A percentile compares a stretch with the other conserved stretches of the same genome.
Evolutionary conservation across 2,888 invertebrate genomes (phyloP).

Genomic region (Oligia fasciuncula): DNA sequence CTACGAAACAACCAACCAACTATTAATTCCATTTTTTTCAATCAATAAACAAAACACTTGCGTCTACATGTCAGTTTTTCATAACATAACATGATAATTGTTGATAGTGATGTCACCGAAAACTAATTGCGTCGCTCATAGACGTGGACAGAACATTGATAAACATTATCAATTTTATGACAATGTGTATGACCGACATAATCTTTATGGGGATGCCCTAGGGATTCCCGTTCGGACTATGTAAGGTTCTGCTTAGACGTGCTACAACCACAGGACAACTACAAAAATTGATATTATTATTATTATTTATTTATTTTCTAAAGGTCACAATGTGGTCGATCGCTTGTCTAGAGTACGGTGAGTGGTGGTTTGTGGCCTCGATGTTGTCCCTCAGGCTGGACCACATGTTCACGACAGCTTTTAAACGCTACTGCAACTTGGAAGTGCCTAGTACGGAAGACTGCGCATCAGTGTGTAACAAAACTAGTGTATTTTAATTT

Average conservation of each 20-base stretch:
- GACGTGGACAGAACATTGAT: neutral
- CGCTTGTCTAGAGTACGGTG: neutral
- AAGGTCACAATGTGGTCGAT: neutral
- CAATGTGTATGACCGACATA: constrained; percentile 17
- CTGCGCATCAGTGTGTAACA: neutral
- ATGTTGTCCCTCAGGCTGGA: neutral
- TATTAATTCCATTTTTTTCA: neutral
- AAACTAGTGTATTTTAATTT: neutral
- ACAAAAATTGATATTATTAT: neutral
- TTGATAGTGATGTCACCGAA: constrained; percentile 28
- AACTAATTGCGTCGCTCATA: constrained; percentile 30
- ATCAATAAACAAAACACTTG: constrained; percentile 38
- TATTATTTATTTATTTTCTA: too few species aligned
- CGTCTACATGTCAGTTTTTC: neutral
- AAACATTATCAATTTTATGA: constrained; percentile 5
- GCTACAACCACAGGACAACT: neutral
- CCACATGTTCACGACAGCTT: neutral
- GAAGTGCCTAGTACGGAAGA: neutral
- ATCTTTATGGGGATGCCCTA: constrained; percentile 17
- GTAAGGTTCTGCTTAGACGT: neutral
- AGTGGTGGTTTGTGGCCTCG: neutral
- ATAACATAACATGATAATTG: constrained; percentile 4
- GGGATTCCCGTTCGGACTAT: constrained; percentile 17
- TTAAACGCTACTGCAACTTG: neutral
- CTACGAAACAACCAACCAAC: neutral